A percentile compares a stretch with the other conserved stretches of the same genome.
Evolutionary conservation across 2,888 invertebrate species (phyloP).

Genomic region (Xanthia icteritia): DNA sequence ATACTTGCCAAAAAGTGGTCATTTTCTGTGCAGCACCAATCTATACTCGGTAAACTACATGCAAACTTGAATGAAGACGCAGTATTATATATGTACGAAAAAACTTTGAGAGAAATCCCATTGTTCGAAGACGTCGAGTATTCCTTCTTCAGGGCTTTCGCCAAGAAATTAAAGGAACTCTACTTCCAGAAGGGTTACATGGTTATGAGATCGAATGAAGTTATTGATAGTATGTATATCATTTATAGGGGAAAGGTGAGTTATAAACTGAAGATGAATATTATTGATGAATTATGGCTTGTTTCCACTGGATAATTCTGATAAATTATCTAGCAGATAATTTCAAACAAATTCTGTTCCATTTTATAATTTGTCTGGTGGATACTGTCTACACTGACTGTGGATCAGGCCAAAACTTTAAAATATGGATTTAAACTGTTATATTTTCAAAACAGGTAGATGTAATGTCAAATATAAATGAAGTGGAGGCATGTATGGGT

Average conservation of each 20-base stretch:
- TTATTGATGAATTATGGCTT: not conserved
- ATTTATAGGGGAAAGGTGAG: slow-evolving; percentile 87
- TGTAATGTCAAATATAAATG: slow-evolving; percentile 82
- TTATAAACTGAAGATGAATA: not conserved
- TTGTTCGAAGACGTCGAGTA: slow-evolving; percentile 88
- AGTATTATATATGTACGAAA: slow-evolving; percentile 89
- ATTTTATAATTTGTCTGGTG: not conserved
- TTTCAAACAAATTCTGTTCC: not conserved
- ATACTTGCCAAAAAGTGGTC: not conserved
- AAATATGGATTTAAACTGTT: not conserved
- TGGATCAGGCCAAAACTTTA: not conserved
- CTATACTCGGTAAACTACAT: slow-evolving; percentile 87
- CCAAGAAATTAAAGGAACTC: slow-evolving; percentile 84
- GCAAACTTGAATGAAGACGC: slow-evolving; percentile 90
- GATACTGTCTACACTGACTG: not conserved
- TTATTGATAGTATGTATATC: slow-evolving; percentile 84
- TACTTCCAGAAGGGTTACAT: slow-evolving; percentile 88
- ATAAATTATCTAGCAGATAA: not conserved
- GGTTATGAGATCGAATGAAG: slow-evolving; percentile 85
- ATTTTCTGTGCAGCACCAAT: slow-evolving; percentile 80
- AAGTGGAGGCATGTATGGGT: slow-evolving; percentile 88
- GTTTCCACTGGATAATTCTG: not conserved
- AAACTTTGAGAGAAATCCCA: slow-evolving; percentile 88
- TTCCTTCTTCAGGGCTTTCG: slow-evolving; percentile 89
- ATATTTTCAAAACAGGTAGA: slow-evolving; percentile 77